These are phyloP conservation scores for Chloroceryle amazona DNA, from an alignment of 2,797 vertebrate genomes.

Conservation along the genomic window DNA sequence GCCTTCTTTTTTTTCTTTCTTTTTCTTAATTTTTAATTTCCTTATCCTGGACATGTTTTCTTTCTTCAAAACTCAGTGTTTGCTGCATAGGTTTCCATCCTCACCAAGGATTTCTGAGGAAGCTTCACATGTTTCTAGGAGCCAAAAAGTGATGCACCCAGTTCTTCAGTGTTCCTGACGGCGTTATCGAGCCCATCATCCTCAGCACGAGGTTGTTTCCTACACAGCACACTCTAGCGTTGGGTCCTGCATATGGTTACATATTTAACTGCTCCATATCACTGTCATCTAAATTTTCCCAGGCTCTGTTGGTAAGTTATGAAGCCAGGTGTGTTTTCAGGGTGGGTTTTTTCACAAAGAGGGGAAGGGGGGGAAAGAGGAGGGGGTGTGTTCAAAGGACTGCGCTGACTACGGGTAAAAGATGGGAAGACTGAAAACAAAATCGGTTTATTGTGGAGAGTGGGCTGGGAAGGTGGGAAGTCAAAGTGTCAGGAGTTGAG, in stretches of 20 bases:
- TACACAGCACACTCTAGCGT: conserved; percentile 2
- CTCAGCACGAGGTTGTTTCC: fast-evolving
- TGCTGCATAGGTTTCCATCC: not conserved
- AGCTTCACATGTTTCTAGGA: fast-evolving
- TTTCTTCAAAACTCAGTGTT: not conserved
- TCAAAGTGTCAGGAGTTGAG: not conserved
- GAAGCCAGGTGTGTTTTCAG: not conserved
- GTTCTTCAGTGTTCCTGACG: not conserved
- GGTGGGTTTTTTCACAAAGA: not conserved
- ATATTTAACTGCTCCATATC: not conserved
- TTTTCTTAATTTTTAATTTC: not conserved
- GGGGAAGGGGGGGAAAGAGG: not conserved
- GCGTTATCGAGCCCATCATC: not conserved
- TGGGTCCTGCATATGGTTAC: fast-evolving
- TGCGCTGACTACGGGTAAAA: not conserved
- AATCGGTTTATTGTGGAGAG: not conserved
- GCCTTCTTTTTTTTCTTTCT: not conserved
- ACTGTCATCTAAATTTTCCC: not conserved
- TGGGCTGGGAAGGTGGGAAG: not conserved
- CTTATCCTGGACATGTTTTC: not conserved
- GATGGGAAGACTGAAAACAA: not conserved
- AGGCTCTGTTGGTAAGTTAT: not conserved
- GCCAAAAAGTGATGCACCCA: not conserved
- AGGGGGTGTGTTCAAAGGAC: not conserved
- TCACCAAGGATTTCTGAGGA: not conserved